Conservation (phyloP, 1,140 invertebrate species). For the Tetragonula clypearis region DNA sequence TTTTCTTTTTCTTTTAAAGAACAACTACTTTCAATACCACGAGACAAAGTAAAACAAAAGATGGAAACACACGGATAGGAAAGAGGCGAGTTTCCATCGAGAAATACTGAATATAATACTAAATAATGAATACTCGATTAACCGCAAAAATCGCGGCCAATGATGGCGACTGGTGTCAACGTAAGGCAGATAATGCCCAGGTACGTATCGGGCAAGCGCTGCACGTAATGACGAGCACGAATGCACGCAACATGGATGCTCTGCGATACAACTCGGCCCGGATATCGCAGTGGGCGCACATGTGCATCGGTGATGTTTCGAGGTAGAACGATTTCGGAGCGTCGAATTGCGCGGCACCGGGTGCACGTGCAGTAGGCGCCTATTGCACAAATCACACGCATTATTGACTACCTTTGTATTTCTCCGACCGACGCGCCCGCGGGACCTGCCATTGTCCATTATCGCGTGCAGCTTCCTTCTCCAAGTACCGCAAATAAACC, state of each 20-base stretch:
- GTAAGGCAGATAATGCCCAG: slow-evolving; percentile 3
- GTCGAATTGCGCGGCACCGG: slow-evolving; percentile 77
- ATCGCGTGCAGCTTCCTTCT: slow-evolving; percentile 25
- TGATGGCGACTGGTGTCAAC: neutral
- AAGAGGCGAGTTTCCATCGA: neutral
- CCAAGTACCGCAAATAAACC: slow-evolving; percentile 16
- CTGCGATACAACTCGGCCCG: slow-evolving; percentile 46
- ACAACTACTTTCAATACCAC: neutral
- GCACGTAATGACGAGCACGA: slow-evolving; percentile 74
- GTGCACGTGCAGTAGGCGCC: slow-evolving; percentile 78
- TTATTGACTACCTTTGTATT: slow-evolving; percentile 81
- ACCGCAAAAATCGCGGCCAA: neutral
- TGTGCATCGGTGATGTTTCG: slow-evolving; percentile 75
- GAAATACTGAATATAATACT: no score
- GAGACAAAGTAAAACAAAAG: neutral
- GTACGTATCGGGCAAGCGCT: slow-evolving; percentile 49
- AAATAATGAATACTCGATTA: neutral
- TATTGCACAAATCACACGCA: slow-evolving; percentile 81
- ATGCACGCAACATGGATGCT: slow-evolving; percentile 60
- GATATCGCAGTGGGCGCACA: slow-evolving; percentile 71
- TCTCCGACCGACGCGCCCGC: slow-evolving; percentile 63
- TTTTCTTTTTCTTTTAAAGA: no score
- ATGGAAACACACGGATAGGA: neutral
- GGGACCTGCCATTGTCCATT: slow-evolving; percentile 60
- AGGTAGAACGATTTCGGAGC: slow-evolving; percentile 77